Base-by-base conservation (phyloP, 2,888 invertebrate species). In the Pyrochroa serraticornis region DNA sequence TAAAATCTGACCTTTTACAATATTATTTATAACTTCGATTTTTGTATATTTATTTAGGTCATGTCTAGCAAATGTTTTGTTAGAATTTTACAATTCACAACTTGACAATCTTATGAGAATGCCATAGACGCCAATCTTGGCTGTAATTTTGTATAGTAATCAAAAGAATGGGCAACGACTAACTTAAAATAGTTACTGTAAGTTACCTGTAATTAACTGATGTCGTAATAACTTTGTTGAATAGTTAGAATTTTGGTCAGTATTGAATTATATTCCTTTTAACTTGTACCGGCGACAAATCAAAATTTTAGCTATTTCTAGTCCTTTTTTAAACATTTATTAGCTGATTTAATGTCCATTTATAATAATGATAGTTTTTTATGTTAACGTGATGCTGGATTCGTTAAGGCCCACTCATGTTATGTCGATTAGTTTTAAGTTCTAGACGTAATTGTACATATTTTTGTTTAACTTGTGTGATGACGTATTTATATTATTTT, bases 401-500 rank as follows among this genome's bases (percentile, higher is more conserved):
- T 22, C 22, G 22, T 3, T 22, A 22, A 22, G 22, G 22, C 22
- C 22, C 22, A 22, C 22, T 22, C 22, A 22, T 22, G 22, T 22
- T 22, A 22, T 22, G 22, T 22, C 22, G 22, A 22, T 47, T 58
- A 48, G 48, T 63, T 55, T 47, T 64, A 66, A 61, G 62, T 66
- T 62, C 60, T 66, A 66, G 65, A 48, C 70, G 67, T 70, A 71
- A 51, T 12, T 9, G 8, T 13, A 39, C 22, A 13, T 39, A 48
- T 41, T 22, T 55, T 47, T 55, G 48, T 48, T 71, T 71, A 72
- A 55, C 58, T 64, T 60, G 71, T 68, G 70, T 71, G 71, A 71
- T 69, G 70, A 68, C 67, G 68, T 72, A 72, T 71, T 71, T 71
- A 71, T 70, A 69, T 68, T 71, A 55, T 48, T 66, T 68, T 66